Evolutionary conservation across 1,140 invertebrate genomes (phyloP), one percentile per base, ranked within the genome.

Genomic region (Drosophila sp.): DNA sequence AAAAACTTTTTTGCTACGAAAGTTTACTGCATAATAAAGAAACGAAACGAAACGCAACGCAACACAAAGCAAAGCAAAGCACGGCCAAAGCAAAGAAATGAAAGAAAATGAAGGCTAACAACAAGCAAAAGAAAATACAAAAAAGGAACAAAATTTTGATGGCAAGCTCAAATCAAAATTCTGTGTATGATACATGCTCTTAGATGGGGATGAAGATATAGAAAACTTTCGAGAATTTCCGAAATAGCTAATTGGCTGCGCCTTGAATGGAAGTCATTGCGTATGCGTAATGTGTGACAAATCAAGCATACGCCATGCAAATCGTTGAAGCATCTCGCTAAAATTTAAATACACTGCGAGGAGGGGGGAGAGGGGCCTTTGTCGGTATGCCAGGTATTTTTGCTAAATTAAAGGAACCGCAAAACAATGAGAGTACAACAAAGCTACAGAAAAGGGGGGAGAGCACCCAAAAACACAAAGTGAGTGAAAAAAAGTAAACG

Each of bases 21-120:
- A 86, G 78, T 86, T 86, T 86, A 82, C 82, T 79, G 82, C 82
- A 86, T 86, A 86, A 86, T 81, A 86, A 87, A 87, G 83, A 81
- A 75, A 54, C 44, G 78, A 75, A 80, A 79, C 72, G 82, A 70
- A 70, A 62, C 61, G 35, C 41, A 58, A 65, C 56, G 60, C 60
- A 78, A 78, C 60, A 50, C 75, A 70, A 77, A 55, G 73, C 55
- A 65, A 72, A 54, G 58, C 60, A n/a, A 25, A 27, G 57, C 10
- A 11, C 38, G 27, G 17, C 33, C 57, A 33, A 32, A 38, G n/a
- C 57, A 38, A 60, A 27, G 11, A 62, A 47, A 70, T 58, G 32
- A 58, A 58, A 35, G 56, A 58, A 58, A 8, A 35, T 58, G 30
- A 35, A 35, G 56, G 30, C 56, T 35, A 58, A 55, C 32, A 63